A percentile compares a stretch with the other conserved stretches of the same genome.
These are phyloP conservation scores for Dermatophagoides farinae DNA, from an alignment of 1,140 invertebrate species.

Conservation along the genomic window DNA sequence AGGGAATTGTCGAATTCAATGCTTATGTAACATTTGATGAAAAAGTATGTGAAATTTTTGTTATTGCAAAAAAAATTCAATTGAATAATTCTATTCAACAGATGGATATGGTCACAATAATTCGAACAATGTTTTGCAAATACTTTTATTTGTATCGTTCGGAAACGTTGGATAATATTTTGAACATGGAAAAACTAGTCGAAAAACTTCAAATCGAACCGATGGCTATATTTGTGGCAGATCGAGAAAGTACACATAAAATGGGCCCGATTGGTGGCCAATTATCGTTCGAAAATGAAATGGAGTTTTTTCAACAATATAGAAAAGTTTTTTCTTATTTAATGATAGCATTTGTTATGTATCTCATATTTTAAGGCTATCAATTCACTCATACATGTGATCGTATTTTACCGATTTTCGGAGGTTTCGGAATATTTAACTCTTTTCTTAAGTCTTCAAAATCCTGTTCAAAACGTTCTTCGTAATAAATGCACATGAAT, in stretches of 20 bases:
- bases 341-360: background rate
- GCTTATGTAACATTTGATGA: slow-evolving; percentile 55
- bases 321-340: too few relatives aligned
- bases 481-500: slow-evolving; percentile 66
- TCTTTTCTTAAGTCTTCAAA: slow-evolving; percentile 49
- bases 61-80: background rate
- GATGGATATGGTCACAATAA: background rate
- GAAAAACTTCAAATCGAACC: background rate
- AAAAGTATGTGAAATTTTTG: slow-evolving; percentile 22
- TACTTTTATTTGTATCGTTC: background rate
- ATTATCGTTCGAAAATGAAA: background rate
- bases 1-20: slow-evolving; percentile 49
- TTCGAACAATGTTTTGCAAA: background rate
- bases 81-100: background rate
- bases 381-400: background rate
- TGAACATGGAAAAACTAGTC: background rate
- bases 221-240: background rate
- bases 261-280: slow-evolving; percentile 4
- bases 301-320: too few relatives aligned
- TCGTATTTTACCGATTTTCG: background rate
- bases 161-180: background rate
- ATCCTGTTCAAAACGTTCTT: slow-evolving; percentile 77
- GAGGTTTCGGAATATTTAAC: slow-evolving; percentile 23
- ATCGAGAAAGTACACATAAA: background rate
- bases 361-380: background rate